A percentile compares a stretch with the other conserved stretches of the same genome.
Conservation (phyloP, 1,140 invertebrate species). For the Hyles vespertilio region DNA sequence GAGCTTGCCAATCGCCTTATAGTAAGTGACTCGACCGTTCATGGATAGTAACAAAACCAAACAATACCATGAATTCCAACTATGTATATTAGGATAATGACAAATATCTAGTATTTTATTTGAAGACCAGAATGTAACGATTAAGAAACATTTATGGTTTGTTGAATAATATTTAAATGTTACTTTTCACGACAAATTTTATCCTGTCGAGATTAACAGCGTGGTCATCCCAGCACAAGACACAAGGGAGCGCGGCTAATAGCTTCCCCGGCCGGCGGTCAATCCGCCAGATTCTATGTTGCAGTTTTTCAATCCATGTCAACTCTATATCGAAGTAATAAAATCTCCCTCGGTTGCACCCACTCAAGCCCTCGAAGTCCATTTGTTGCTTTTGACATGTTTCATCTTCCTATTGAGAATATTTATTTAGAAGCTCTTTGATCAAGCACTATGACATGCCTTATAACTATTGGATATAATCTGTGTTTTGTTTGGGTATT, state of each 20-base stretch:
- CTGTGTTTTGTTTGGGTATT: no score
- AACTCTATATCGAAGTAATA: constrained; percentile 35
- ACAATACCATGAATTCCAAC: no score
- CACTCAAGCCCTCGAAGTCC: constrained; percentile 22
- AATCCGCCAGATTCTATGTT: constrained; percentile 27
- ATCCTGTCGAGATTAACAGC: neutral
- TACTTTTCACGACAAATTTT: no score
- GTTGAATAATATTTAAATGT: no score
- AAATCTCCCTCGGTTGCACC: constrained; percentile 23
- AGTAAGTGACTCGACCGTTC: no score
- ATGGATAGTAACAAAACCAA: no score
- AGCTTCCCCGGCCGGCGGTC: constrained; percentile 34
- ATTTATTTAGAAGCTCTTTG: constrained; percentile 20
- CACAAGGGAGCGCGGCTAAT: constrained; percentile 38
- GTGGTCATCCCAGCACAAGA: constrained; percentile 17
- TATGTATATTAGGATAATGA: no score
- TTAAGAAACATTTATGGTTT: no score
- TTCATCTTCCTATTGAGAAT: constrained; percentile 32
- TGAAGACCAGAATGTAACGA: no score
- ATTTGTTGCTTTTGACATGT: constrained; percentile 48
- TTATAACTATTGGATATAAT: neutral
- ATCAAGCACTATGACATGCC: constrained; percentile 6
- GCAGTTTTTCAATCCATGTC: constrained; percentile 26
- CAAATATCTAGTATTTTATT: no score
- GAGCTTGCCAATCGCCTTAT: no score